Evolutionary conservation across 2,888 invertebrate species (phyloP).

Genomic region (Hipparchia sbordonii): DNA sequence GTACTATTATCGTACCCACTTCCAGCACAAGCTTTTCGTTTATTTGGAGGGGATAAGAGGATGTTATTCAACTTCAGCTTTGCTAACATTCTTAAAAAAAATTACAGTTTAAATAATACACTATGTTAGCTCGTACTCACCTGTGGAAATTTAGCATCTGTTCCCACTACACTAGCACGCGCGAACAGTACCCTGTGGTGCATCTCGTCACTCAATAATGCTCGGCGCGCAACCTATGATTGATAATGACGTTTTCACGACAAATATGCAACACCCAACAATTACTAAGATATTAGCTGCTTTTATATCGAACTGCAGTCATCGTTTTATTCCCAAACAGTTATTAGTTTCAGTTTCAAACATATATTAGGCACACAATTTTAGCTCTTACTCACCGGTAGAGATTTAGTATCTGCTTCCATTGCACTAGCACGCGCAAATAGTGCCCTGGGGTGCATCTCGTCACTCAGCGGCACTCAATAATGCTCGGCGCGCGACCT

Average conservation of each 20-base stretch:
- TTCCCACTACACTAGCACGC: constrained; percentile 38
- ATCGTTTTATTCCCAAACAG: no score
- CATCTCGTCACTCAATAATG: constrained; percentile 79
- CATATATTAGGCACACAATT: background rate
- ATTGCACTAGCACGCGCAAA: constrained; percentile 44
- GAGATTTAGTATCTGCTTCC: background rate
- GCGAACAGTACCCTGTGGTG: constrained; percentile 46
- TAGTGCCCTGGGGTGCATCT: constrained; percentile 55
- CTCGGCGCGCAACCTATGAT: constrained; percentile 60
- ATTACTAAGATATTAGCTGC: constrained; percentile 33
- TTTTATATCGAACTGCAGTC: constrained; percentile 17
- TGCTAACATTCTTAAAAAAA: no score
- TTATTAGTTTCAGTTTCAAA: no score
- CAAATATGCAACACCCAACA: constrained; percentile 49
- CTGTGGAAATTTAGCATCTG: background rate
- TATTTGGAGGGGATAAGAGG: no score
- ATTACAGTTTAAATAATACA: no score
- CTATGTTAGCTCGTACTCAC: background rate
- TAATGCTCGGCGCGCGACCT: constrained; percentile 65
- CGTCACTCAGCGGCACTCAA: constrained; percentile 82
- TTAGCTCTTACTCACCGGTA: background rate
- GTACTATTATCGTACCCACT: no score
- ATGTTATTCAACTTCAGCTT: no score
- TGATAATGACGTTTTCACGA: constrained; percentile 55
- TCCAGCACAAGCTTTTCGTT: no score